Evolutionary conservation across 2,113 vertebrate species (phyloP), one percentile per base, ranked within the genome.

Genomic region (Elachura formosa): DNA sequence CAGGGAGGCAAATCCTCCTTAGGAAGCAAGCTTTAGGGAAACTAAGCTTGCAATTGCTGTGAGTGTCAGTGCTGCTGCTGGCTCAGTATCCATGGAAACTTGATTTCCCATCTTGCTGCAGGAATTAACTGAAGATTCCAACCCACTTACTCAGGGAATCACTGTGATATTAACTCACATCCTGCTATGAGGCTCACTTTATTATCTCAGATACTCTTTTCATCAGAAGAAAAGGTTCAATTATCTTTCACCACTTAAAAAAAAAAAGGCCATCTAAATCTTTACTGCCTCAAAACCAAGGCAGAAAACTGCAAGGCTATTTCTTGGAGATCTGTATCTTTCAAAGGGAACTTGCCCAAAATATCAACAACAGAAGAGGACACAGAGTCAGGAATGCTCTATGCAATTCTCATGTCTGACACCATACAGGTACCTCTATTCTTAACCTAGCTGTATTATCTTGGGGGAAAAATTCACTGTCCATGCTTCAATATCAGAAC

Each of bases 81-180:
- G 58, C 58, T 94, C 85, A 33, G 96, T 97, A 94, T 90, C 96
- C 94, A 97, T 97, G 94, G 96, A 96, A 97, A 97, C 97, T 33
- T n/a, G 59, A 41, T 91, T 93, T 95, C 80, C 82, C 49, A 87
- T 95, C 63, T 56, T 92, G 72, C 78, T 81, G 83, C 89, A 96
- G 49, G 91, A 97, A 96, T 89, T 94, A 93, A 94, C 62, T 87
- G 88, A 88, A 75, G 56, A 91, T 93, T 43, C 72, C 89, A 89
- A 49, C 36, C 29, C 63, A 76, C 67, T 68, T 72, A 72, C 69
- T 94, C 25, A 67, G 67, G 83, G 91, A 87, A 89, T 84, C 84
- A 69, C 75, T 76, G 17, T 20, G 61, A 78, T 84, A 89, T 55
- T 80, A 88, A 91, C 75, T 89, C 66, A 78, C 48, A 63, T 74